These are phyloP conservation scores for Conger conger DNA, from an alignment of 2,113 vertebrate genomes.

Conservation along the genomic window DNA sequence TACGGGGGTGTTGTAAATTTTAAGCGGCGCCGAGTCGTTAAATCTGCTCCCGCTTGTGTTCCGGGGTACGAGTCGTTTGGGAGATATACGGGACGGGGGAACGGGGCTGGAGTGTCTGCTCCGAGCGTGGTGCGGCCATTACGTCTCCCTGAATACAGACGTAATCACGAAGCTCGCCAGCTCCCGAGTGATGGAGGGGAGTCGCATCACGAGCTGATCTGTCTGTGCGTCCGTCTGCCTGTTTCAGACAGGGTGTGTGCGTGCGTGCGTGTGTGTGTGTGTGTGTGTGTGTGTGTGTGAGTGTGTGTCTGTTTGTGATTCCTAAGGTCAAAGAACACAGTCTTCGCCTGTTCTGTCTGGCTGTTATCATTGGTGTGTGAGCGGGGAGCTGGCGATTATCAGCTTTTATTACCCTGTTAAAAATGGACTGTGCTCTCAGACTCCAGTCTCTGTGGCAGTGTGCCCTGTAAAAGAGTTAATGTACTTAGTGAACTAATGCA, in stretches of 20 bases:
- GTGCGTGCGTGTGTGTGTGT: neutral
- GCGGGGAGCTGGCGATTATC: slow-evolving; percentile 47
- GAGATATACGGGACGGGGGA: neutral
- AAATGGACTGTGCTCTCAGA: slow-evolving; percentile 26
- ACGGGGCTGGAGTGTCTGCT: neutral
- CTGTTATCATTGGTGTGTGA: slow-evolving; percentile 52
- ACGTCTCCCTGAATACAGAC: neutral
- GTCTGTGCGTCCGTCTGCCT: neutral
- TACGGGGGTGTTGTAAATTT: slow-evolving; percentile 1
- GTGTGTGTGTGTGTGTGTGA: no score
- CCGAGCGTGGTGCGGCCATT: neutral
- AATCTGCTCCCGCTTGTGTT: neutral
- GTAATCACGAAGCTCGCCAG: neutral
- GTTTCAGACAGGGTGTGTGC: neutral
- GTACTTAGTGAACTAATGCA: slow-evolving; percentile 62
- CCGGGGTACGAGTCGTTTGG: neutral
- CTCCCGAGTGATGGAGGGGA: neutral
- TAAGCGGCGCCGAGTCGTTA: neutral
- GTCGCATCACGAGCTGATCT: neutral
- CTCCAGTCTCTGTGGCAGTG: slow-evolving; percentile 32
- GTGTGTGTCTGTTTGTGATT: no score
- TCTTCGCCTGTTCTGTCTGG: neutral
- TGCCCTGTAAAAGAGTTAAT: slow-evolving; percentile 54
- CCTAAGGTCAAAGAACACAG: no score
- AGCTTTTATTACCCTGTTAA: slow-evolving; percentile 37